phyloP scores from a whole-genome alignment of 2,797 vertebrate species.

The Periparus ater region DNA sequence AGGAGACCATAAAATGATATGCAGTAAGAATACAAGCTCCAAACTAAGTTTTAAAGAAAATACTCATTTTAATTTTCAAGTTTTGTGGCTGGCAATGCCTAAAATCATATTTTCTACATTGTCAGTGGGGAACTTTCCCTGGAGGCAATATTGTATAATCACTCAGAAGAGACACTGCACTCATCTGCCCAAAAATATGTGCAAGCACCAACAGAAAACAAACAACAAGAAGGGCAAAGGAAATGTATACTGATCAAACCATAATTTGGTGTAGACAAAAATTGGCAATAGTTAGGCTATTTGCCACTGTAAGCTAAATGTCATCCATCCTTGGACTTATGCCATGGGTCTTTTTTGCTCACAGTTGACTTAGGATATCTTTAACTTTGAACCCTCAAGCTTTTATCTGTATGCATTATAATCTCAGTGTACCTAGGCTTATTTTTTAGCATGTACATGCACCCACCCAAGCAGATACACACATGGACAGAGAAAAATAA shows the following conservation, averaged over 20 bases:
- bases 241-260: background rate
- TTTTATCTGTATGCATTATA: conserved; percentile 37
- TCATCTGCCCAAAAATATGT: background rate
- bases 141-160: background rate
- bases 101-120: background rate
- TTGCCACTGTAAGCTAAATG: background rate
- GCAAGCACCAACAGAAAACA: background rate
- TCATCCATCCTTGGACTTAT: background rate
- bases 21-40: background rate
- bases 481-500: conserved; percentile 33
- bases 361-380: background rate
- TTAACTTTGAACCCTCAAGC: conserved; percentile 22
- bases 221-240: background rate
- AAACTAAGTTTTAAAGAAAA: background rate
- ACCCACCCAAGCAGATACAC: background rate
- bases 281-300: background rate
- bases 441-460: background rate
- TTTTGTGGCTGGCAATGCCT: background rate
- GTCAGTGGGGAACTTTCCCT: background rate
- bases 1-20: background rate
- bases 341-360: background rate
- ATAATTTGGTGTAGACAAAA: background rate
- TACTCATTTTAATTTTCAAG: background rate
- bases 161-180: background rate
- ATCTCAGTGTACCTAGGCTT: conserved; percentile 31